These are phyloP conservation scores for Lindbergichthys nudifrons DNA, from an alignment of 2,797 vertebrate genomes.

Conservation along the genomic window DNA sequence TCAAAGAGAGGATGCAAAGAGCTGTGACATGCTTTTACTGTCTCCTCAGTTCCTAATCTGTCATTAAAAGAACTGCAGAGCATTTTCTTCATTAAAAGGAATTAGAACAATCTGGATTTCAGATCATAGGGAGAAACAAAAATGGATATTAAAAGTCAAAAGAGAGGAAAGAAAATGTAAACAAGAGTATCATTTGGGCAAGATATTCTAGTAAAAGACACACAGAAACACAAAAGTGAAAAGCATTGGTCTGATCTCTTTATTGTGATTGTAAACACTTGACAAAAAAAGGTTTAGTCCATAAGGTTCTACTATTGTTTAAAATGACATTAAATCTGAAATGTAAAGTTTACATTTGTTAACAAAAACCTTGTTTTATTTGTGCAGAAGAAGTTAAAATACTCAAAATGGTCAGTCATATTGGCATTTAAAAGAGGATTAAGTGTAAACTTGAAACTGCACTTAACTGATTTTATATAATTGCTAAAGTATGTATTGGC, in stretches of 20 bases:
- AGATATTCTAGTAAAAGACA: not conserved
- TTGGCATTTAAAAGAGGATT: constrained; percentile 1
- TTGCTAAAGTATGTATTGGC: not conserved
- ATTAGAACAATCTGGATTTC: too few species aligned
- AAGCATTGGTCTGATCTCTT: constrained; percentile 33
- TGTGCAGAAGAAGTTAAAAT: constrained; percentile 8
- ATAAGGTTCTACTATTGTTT: constrained; percentile 8
- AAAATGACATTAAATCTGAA: not conserved
- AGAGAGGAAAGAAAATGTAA: not conserved
- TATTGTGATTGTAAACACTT: constrained; percentile 60
- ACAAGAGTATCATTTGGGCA: not conserved
- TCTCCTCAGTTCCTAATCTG: not conserved
- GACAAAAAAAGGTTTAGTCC: constrained; percentile 4
- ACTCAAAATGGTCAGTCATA: not conserved
- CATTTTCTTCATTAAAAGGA: not conserved
- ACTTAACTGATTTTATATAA: constrained; percentile 23
- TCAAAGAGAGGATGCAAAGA: not conserved
- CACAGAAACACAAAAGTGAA: not conserved
- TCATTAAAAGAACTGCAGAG: not conserved
- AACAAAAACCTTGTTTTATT: too few species aligned
- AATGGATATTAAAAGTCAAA: not conserved
- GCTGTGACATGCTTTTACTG: not conserved
- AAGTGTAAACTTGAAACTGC: not conserved
- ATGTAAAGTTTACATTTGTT: too few species aligned
- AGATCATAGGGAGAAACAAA: not conserved